Conservation (phyloP, 2,113 vertebrate genomes). For the Etia nguti region DNA sequence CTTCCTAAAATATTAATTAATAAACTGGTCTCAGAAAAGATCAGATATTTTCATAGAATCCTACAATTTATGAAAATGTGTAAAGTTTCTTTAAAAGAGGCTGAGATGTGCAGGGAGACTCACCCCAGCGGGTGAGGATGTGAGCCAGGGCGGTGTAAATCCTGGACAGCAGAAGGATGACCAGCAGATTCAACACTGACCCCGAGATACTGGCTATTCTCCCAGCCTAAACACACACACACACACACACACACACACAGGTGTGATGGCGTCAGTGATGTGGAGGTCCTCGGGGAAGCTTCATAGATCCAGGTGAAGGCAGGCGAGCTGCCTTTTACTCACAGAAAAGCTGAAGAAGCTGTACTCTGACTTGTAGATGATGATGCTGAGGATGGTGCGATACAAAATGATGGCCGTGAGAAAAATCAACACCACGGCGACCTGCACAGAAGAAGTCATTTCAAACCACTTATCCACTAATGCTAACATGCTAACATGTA, state of each 20-base stretch:
- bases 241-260: not conserved
- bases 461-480: not conserved
- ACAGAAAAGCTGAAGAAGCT: conserved; percentile 62
- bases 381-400: conserved; percentile 68
- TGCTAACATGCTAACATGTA: not conserved
- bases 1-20: not conserved
- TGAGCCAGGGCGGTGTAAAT: conserved; percentile 68
- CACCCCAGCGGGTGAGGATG: conserved; percentile 78
- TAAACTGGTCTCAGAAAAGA: not conserved
- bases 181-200: conserved; percentile 72
- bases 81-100: not conserved
- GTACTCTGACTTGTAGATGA: conserved; percentile 66
- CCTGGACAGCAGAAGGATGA: conserved; percentile 74
- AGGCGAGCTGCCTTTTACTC: conserved; percentile 22
- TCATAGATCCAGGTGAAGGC: not conserved
- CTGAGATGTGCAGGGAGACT: not conserved
- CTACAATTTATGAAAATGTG: not conserved
- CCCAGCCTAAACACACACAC: conserved; percentile 53
- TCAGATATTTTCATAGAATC: not conserved
- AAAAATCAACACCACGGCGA: conserved; percentile 71
- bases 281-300: not conserved
- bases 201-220: conserved; percentile 69
- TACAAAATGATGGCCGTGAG: conserved; percentile 78
- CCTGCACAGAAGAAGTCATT: conserved; percentile 13
- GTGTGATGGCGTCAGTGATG: too few species aligned